phyloP scores from a whole-genome alignment of 1,140 invertebrate genomes.

The Zophobas morio region DNA sequence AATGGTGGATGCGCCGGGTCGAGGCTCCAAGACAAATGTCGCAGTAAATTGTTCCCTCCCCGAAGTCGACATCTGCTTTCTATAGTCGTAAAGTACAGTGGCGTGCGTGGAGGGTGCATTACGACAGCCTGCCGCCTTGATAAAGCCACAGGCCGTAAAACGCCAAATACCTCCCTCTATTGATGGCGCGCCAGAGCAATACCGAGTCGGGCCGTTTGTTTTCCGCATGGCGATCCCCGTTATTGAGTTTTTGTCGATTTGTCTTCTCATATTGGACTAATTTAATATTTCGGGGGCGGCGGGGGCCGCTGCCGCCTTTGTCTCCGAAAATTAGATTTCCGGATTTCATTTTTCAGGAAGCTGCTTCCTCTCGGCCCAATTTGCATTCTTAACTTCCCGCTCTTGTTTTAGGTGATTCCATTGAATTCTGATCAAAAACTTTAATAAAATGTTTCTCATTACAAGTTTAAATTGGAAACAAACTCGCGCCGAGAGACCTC shows the following conservation, averaged over 20 bases:
- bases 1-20: slow-evolving; percentile 22
- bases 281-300: slow-evolving; percentile 43
- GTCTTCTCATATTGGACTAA: slow-evolving; percentile 49
- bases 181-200: slow-evolving; percentile 58
- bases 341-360: slow-evolving; percentile 47
- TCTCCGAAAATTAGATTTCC: slow-evolving; percentile 49
- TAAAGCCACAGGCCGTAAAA: slow-evolving; percentile 58
- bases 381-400: slow-evolving; percentile 42
- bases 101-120: slow-evolving; percentile 28
- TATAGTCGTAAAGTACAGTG: slow-evolving; percentile 31
- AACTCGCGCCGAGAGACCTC: slow-evolving; percentile 24
- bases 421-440: slow-evolving; percentile 52
- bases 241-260: slow-evolving; percentile 58
- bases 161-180: slow-evolving; percentile 54
- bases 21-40: slow-evolving; percentile 6
- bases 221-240: slow-evolving; percentile 48
- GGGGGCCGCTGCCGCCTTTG: slow-evolving; percentile 37
- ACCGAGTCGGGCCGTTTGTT: slow-evolving; percentile 54
- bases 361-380: slow-evolving; percentile 31
- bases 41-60: slow-evolving; percentile 17
- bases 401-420: slow-evolving; percentile 47
- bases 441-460: slow-evolving; percentile 52
- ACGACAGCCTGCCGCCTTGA: slow-evolving; percentile 43
- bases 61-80: slow-evolving; percentile 24
- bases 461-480: slow-evolving; percentile 52